A percentile compares a stretch with the other conserved stretches of the same genome.
Evolutionary conservation across 2,797 vertebrate species (phyloP).

Genomic region (Borostomias antarcticus): DNA sequence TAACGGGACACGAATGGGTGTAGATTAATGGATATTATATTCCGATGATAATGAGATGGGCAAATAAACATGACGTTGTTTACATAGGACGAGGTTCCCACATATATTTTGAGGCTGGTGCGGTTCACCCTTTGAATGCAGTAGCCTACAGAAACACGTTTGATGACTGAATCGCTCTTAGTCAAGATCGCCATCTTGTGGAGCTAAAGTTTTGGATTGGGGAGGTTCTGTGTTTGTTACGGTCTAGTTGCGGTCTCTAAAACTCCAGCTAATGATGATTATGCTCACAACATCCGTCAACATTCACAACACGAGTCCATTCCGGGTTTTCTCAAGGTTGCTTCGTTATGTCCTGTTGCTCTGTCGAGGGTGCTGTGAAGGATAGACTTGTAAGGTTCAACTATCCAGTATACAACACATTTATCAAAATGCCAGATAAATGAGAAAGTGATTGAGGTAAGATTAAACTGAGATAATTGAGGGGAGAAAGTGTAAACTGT

Average conservation of each 20-base stretch:
- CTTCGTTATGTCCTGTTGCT: conserved; percentile 18
- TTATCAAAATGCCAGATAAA: conserved; percentile 23
- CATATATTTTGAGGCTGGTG: too few relatives aligned
- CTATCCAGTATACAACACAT: conserved; percentile 20
- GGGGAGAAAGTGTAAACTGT: conserved; percentile 28
- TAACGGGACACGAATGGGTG: not conserved
- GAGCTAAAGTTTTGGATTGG: not conserved
- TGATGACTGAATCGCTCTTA: too few relatives aligned
- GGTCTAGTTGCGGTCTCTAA: conserved; percentile 16
- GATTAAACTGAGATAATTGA: conserved; percentile 3
- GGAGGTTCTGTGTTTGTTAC: not conserved
- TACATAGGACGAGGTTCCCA: too few relatives aligned
- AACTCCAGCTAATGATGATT: conserved; percentile 22
- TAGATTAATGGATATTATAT: not conserved
- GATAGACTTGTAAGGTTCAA: conserved; percentile 11
- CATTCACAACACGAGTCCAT: not conserved
- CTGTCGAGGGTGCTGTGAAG: conserved; percentile 16
- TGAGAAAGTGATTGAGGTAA: conserved; percentile 6
- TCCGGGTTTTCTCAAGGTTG: conserved; percentile 15
- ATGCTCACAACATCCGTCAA: conserved; percentile 36
- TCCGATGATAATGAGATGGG: not conserved
- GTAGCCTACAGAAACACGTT: not conserved
- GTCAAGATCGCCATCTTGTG: not conserved
- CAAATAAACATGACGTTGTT: too few relatives aligned
- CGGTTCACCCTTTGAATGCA: too few relatives aligned